Evolutionary conservation across 1,140 invertebrate species (phyloP), one percentile per base, ranked within the genome.

Genomic region (Eriosoma lanigerum): DNA sequence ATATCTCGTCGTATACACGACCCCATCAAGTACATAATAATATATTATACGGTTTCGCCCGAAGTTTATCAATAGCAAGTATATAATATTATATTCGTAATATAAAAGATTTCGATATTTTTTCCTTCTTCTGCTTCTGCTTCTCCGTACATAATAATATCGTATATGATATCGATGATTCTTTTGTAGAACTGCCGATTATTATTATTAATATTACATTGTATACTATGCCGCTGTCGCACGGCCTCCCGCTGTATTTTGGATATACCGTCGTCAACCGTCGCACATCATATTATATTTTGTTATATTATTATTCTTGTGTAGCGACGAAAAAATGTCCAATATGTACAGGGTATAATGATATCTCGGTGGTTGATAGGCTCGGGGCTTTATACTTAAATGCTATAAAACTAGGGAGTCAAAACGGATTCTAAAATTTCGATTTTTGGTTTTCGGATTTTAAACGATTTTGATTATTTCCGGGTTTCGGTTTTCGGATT

Each of bases 161-260:
- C 17, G n/a, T n/a, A 62, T 62, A 62, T 58, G 24, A 26, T 60
- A 60, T 60, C 24, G 58, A 32, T 26, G 60, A 60, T 60, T 32
- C 26, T 62, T 62, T 32, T 62, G 29, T 62, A 19, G 60, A n/a
- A 62, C 29, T 62, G 29, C 60, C 60, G 60, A 62, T 62, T 48
- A 48, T 62, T 62, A 62, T 62, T 26, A 29, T n/a, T n/a, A n/a
- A n/a, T n/a, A n/a, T n/a, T n/a, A n/a, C n/a, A n/a, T n/a, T n/a
- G n/a, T 62, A 29, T 60, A 26, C 26, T 60, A 60, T 12, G 26
- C 24, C 26, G 26, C 8, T 38, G 32, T 26, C 15, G 24, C 17
- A 4, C 17, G 60, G 60, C 10, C 17, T 38, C 60, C 60, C 60
- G 60, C 29, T 62, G 60, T 12, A 62, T n/a, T 19, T 19, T n/a